Evolutionary conservation across 2,113 vertebrate species (phyloP).

Genomic region (Nyctibius bracteatus): DNA sequence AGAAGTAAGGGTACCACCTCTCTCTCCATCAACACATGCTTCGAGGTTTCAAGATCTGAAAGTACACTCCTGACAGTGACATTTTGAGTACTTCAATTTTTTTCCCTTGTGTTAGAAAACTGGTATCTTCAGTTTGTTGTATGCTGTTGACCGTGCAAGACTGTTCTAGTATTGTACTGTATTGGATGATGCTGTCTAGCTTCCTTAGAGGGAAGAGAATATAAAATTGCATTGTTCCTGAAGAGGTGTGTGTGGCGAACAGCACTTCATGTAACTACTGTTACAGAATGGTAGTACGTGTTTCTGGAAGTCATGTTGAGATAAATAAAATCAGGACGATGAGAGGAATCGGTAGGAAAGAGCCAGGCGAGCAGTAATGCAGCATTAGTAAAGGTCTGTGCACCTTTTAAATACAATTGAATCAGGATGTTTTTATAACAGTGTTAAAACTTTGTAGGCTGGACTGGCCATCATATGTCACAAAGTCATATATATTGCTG

Average conservation of each 20-base stretch:
- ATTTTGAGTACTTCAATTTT: background rate
- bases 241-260: background rate
- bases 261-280: background rate
- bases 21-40: background rate
- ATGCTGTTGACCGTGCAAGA: background rate
- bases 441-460: background rate
- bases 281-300: background rate
- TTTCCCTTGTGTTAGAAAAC: background rate
- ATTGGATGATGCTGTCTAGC: background rate
- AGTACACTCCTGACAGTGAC: background rate
- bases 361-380: background rate
- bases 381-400: background rate
- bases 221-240: background rate
- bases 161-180: background rate
- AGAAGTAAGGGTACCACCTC: slow-evolving; percentile 86
- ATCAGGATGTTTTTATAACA: background rate
- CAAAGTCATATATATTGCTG: background rate
- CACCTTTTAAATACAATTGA: background rate
- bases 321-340: background rate
- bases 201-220: background rate
- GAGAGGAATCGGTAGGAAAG: background rate
- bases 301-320: background rate
- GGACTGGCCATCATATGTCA: background rate
- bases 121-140: background rate
- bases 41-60: background rate